These are phyloP conservation scores for Trichogramma dendrolimi DNA, from an alignment of 2,888 invertebrate species.

Conservation along the genomic window DNA sequence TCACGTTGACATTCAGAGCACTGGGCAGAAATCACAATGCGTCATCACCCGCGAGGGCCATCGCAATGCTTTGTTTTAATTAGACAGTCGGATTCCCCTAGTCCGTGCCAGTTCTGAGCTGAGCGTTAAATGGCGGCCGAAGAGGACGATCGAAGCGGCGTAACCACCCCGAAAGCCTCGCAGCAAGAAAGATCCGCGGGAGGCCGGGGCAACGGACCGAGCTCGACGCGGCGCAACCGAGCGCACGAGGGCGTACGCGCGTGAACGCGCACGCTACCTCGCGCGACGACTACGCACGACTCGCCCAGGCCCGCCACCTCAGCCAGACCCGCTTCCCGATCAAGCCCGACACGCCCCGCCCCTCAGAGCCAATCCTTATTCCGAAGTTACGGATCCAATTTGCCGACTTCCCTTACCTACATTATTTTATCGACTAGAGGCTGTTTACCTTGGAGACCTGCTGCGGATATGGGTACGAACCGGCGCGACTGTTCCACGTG, in stretches of 20 bases:
- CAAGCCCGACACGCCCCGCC: conserved; percentile 61
- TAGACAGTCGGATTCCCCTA: conserved; percentile 50
- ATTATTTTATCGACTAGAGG: too few species aligned
- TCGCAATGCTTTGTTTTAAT: conserved; percentile 59
- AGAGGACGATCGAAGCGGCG: conserved; percentile 67
- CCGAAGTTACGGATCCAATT: too few species aligned
- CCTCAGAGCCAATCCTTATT: too few species aligned
- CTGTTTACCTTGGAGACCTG: too few species aligned
- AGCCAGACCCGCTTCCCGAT: conserved; percentile 51
- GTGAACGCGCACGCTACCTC: conserved; percentile 36
- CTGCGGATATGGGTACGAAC: too few species aligned
- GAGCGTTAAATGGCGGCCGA: conserved; percentile 41
- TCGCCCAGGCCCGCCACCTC: conserved; percentile 36
- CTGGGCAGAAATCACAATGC: conserved; percentile 67
- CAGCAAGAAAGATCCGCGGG: conserved; percentile 43
- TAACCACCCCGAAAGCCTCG: conserved; percentile 55
- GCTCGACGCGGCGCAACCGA: conserved; percentile 31
- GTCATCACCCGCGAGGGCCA: conserved; percentile 60
- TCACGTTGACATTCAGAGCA: conserved; percentile 63
- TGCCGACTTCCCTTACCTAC: too few species aligned
- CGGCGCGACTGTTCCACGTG: too few species aligned
- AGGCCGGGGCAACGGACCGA: conserved; percentile 52
- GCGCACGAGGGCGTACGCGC: conserved; percentile 34
- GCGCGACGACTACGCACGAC: conserved; percentile 34
- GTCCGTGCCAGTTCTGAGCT: conserved; percentile 57